Evolutionary conservation across 2,797 vertebrate genomes (phyloP).

Genomic region (Spizella passerina): DNA sequence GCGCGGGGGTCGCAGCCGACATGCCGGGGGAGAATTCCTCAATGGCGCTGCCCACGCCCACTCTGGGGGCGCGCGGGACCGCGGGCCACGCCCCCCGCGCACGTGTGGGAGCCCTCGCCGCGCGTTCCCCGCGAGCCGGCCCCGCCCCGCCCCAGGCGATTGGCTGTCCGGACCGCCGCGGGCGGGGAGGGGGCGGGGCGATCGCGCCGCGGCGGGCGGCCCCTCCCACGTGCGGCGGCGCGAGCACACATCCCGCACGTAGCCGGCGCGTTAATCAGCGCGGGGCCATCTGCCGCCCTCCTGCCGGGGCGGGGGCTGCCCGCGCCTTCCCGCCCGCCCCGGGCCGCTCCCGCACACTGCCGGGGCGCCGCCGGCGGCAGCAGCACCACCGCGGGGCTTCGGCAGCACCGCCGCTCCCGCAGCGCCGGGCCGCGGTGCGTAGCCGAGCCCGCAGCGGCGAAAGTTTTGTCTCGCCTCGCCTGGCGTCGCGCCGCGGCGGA

Average conservation of each 20-base stretch:
- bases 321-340: not conserved
- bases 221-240: slow-evolving; percentile 49
- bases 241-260: slow-evolving; percentile 83
- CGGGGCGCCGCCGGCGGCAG: not conserved
- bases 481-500: not conserved
- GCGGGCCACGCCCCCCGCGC: not conserved
- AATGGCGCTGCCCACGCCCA: slow-evolving; percentile 80
- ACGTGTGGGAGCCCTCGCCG: not conserved
- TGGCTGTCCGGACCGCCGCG: accelerated
- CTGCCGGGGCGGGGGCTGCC: not conserved
- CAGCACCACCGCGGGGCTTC: not conserved
- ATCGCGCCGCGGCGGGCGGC: not conserved
- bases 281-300: slow-evolving; percentile 12
- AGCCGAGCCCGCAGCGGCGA: not conserved
- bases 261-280: slow-evolving; percentile 25
- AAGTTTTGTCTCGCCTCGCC: not conserved
- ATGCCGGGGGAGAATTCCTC: slow-evolving; percentile 49
- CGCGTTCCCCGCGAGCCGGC: not conserved
- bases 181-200: not conserved
- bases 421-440: not conserved
- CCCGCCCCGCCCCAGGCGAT: not conserved
- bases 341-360: not conserved
- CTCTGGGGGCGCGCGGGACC: not conserved
- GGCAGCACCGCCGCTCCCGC: not conserved
- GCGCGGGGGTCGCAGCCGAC: not conserved